A percentile compares a stretch with the other conserved stretches of the same genome.
Conservation (phyloP, 2,797 vertebrate species). For the Coilia nasus region DNA sequence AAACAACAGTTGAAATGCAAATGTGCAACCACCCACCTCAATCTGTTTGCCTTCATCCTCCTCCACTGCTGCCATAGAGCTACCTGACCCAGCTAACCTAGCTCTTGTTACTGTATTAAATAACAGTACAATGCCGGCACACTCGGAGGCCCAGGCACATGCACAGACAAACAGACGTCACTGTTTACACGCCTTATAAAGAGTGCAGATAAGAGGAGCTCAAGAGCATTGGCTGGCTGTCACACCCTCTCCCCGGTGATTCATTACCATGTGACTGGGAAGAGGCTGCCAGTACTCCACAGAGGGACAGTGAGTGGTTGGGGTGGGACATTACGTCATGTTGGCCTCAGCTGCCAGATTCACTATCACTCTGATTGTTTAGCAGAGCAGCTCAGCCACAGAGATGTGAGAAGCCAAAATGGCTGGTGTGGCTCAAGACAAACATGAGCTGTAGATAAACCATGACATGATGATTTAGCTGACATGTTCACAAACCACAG, state of each 20-base stretch:
- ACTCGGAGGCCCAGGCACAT: not conserved
- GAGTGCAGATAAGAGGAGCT: not conserved
- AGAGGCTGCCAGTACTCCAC: constrained; percentile 22
- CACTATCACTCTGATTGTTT: constrained; percentile 41
- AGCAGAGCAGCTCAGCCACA: not conserved
- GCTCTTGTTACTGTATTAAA: not conserved
- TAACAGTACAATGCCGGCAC: not conserved
- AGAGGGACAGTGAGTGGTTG: constrained; percentile 11
- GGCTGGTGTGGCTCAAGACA: constrained; percentile 1
- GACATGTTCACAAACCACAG: not conserved
- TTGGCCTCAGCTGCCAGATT: constrained; percentile 6
- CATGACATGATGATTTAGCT: not conserved
- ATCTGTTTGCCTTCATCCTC: constrained; percentile 31
- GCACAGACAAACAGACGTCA: constrained; percentile 19
- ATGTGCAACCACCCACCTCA: constrained; percentile 37
- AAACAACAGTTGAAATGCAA: not conserved
- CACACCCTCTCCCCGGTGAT: constrained; percentile 37
- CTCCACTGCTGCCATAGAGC: constrained; percentile 28
- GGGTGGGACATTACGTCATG: not conserved
- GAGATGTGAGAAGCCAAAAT: constrained; percentile 20
- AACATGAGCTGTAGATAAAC: constrained; percentile 3
- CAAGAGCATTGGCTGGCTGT: constrained; percentile 24
- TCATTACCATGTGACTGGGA: constrained; percentile 43
- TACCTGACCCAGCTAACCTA: constrained; percentile 21
- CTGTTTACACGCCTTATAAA: constrained; percentile 1